Evolutionary conservation across 1,140 invertebrate species (phyloP).

Genomic region (Drosophila ananassae): DNA sequence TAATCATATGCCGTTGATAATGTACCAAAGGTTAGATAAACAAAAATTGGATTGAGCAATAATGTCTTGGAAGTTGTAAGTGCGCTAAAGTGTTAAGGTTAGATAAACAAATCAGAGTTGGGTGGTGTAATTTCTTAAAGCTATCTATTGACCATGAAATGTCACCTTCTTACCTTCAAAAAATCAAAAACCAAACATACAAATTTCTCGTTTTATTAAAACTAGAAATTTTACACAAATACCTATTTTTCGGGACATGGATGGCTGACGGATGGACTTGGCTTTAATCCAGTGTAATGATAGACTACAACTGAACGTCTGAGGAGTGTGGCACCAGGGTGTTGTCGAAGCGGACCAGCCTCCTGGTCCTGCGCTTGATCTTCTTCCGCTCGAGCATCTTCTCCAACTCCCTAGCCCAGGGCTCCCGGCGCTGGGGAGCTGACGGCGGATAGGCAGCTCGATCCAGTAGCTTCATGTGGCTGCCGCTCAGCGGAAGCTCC

Average conservation of each 20-base stretch:
- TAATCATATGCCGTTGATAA: not conserved
- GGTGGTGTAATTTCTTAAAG: conserved; percentile 2
- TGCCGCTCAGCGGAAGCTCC: conserved; percentile 1
- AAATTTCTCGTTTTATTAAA: conserved; percentile 14
- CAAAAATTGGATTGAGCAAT: conserved; percentile 47
- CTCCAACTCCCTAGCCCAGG: conserved; percentile 15
- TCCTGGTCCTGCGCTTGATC: not conserved
- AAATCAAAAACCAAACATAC: no score
- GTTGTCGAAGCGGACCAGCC: conserved; percentile 13
- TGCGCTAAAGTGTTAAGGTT: conserved; percentile 37
- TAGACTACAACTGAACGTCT: not conserved
- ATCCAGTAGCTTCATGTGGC: conserved; percentile 38
- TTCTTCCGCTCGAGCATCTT: conserved; percentile 1
- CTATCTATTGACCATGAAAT: not conserved
- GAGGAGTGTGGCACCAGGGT: conserved; percentile 14
- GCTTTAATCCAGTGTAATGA: not conserved
- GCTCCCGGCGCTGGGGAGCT: conserved; percentile 11
- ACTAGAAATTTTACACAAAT: conserved; percentile 29
- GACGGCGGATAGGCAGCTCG: conserved; percentile 44
- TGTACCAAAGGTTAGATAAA: conserved; percentile 70
- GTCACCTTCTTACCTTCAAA: no score
- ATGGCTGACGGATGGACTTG: not conserved
- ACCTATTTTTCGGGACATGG: not conserved
- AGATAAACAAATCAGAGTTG: conserved; percentile 27
- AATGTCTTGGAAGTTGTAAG: conserved; percentile 1